phyloP scores from a whole-genome alignment of 2,888 invertebrate genomes.

The Acrobasis consociella region DNA sequence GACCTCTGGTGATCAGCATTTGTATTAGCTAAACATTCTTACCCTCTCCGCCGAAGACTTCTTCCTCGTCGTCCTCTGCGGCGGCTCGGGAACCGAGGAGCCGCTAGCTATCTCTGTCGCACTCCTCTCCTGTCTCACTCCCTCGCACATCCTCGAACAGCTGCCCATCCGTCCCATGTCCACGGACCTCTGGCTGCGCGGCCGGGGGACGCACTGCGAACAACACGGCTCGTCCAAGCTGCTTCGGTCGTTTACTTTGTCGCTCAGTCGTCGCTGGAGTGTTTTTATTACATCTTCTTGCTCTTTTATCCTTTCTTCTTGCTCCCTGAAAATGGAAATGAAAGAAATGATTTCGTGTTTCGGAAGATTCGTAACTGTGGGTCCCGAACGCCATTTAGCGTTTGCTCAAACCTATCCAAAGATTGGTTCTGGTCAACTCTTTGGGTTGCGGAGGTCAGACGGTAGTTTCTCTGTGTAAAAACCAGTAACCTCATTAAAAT shows the following conservation, averaged over 20 bases:
- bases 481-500: too few relatives aligned
- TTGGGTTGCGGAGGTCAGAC: too few relatives aligned
- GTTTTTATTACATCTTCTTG: constrained; percentile 48
- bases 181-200: constrained; percentile 21
- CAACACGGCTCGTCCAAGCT: constrained; percentile 37
- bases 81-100: constrained; percentile 51
- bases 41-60: constrained; percentile 42
- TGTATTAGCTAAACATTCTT: constrained; percentile 13
- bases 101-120: constrained; percentile 50
- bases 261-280: constrained; percentile 41
- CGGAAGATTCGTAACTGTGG: too few relatives aligned
- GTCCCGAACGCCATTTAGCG: too few relatives aligned
- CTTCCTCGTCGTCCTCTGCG: constrained; percentile 45
- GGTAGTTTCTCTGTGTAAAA: too few relatives aligned
- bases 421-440: too few relatives aligned
- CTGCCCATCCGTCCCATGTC: constrained; percentile 10
- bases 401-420: too few relatives aligned
- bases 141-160: constrained; percentile 34
- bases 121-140: constrained; percentile 30
- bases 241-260: constrained; percentile 27
- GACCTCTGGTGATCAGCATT: too few relatives aligned
- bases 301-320: constrained; percentile 52
- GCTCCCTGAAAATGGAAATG: constrained; percentile 47
- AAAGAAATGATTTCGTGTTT: too few relatives aligned
- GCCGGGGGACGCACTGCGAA: constrained; percentile 34